Conservation (phyloP, 2,797 vertebrate genomes). For the Sebastes variabilis region DNA sequence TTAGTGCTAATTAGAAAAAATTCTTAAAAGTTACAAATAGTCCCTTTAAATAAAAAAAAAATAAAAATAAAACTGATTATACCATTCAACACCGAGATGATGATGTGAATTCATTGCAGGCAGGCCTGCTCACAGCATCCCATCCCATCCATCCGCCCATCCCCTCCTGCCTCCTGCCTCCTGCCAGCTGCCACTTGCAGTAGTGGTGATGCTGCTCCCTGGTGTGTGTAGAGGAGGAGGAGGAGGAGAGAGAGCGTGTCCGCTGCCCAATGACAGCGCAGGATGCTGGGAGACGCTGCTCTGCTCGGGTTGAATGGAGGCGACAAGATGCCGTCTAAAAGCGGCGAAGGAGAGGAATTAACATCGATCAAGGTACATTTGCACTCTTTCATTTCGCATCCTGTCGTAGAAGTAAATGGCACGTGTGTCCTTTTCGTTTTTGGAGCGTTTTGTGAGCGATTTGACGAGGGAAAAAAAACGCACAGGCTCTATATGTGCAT, state of each 20-base stretch:
- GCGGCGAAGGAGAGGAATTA: slow-evolving; percentile 75
- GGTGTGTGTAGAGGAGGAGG: slow-evolving; percentile 53
- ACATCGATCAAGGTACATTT: slow-evolving; percentile 75
- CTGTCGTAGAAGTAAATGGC: neutral
- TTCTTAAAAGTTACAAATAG: too few species aligned
- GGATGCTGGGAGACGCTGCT: slow-evolving; percentile 80
- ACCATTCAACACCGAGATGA: slow-evolving; percentile 12
- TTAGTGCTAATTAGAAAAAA: too few species aligned
- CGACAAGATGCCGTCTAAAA: slow-evolving; percentile 77
- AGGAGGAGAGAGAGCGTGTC: slow-evolving; percentile 70
- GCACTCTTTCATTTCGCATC: neutral
- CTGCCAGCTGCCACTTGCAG: slow-evolving; percentile 71
- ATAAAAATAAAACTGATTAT: neutral
- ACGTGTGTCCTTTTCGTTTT: slow-evolving; percentile 7
- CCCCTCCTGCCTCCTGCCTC: slow-evolving; percentile 64
- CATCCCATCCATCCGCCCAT: slow-evolving; percentile 47
- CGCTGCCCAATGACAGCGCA: slow-evolving; percentile 83
- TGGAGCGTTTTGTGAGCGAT: slow-evolving; percentile 21
- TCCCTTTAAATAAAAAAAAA: too few species aligned
- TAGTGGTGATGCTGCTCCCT: slow-evolving; percentile 74
- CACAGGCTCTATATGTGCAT: slow-evolving; percentile 34
- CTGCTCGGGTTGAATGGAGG: slow-evolving; percentile 79
- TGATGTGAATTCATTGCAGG: slow-evolving; percentile 32
- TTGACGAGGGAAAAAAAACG: neutral
- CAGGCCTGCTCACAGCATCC: slow-evolving; percentile 37